Evolutionary conservation across 1,140 invertebrate species (phyloP).

Genomic region (Hyles vespertilio): DNA sequence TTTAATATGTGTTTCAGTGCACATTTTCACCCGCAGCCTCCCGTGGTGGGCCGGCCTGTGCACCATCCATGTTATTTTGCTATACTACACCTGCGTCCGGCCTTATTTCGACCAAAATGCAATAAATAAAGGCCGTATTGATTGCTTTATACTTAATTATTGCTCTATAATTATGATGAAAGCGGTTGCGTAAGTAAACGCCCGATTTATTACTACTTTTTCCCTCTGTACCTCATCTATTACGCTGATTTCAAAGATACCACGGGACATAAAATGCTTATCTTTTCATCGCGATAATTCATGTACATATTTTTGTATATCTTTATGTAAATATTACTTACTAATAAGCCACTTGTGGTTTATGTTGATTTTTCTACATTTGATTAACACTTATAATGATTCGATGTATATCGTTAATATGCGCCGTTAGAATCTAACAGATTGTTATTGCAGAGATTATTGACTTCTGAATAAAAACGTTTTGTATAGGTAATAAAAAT

Average conservation of each 20-base stretch:
- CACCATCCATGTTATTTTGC: slow-evolving; percentile 41
- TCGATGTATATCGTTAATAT: no score
- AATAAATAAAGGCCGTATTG: slow-evolving; percentile 52
- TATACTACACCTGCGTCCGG: slow-evolving; percentile 62
- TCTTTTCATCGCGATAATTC: no score
- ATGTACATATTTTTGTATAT: not conserved
- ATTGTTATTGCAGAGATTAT: no score
- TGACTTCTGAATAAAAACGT: not conserved
- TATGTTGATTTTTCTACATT: no score
- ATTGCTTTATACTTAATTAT: slow-evolving; percentile 43
- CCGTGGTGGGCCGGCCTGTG: slow-evolving; percentile 25
- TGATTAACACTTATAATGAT: no score
- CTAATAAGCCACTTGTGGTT: no score
- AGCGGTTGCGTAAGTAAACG: not conserved
- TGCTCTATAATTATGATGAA: slow-evolving; percentile 33
- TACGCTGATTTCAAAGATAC: not conserved
- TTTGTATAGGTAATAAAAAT: not conserved
- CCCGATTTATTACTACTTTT: not conserved
- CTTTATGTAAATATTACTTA: no score
- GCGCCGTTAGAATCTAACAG: no score
- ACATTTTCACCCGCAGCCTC: slow-evolving; percentile 17
- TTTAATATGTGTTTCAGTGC: slow-evolving; percentile 18
- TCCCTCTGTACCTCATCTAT: not conserved
- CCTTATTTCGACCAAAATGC: slow-evolving; percentile 45
- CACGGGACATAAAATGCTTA: no score